Conservation (phyloP, 2,797 vertebrate genomes). For the Parauchenoglanis ngamensis region DNA sequence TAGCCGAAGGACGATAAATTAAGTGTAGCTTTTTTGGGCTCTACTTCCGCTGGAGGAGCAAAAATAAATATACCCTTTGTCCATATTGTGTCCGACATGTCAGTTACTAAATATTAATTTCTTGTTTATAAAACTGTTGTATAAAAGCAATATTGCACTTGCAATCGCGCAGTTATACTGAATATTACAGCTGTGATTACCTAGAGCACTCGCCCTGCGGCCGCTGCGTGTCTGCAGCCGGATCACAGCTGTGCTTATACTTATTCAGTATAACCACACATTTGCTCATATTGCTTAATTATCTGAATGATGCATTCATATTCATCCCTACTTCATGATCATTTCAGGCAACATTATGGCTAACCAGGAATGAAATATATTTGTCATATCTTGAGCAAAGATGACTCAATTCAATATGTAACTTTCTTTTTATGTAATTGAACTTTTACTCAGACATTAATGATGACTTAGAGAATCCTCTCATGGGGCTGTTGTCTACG, state of each 20-base stretch:
- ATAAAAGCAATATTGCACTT: neutral
- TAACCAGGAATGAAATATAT: neutral
- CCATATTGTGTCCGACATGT: neutral
- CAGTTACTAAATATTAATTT: neutral
- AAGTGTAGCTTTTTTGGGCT: neutral
- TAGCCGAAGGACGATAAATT: no score
- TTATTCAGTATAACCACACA: neutral
- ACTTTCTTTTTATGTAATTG: neutral
- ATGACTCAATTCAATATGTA: constrained; percentile 1
- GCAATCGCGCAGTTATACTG: no score
- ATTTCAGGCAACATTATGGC: neutral
- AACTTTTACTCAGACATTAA: neutral
- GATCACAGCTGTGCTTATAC: neutral
- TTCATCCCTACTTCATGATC: neutral
- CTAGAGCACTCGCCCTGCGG: neutral
- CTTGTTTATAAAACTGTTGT: neutral
- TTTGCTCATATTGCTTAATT: neutral
- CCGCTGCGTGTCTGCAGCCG: neutral
- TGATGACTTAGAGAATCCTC: constrained; percentile 11
- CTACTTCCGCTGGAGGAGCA: neutral
- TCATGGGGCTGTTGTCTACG: constrained; percentile 9
- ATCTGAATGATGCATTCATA: neutral
- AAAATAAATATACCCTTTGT: neutral
- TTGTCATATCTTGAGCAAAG: neutral
- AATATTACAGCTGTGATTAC: neutral